These are phyloP conservation scores for Polymixis flavicincta DNA, from an alignment of 2,888 invertebrate genomes.

Conservation along the genomic window DNA sequence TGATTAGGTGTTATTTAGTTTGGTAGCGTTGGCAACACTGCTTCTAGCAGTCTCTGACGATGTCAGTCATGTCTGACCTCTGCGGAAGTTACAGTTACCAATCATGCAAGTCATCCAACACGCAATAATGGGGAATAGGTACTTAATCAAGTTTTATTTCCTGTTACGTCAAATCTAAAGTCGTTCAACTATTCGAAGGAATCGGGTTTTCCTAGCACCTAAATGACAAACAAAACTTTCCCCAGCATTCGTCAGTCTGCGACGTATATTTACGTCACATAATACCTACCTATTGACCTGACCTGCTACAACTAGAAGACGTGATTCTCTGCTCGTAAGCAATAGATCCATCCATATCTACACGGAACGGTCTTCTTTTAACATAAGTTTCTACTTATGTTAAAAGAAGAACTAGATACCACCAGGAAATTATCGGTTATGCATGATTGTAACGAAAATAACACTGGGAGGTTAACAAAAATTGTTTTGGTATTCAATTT, in stretches of 20 bases:
- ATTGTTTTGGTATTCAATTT: too few species aligned
- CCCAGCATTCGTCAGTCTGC: conserved; percentile 7
- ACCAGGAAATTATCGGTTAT: not conserved
- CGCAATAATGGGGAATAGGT: not conserved
- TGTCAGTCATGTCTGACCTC: not conserved
- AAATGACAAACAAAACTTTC: conserved; percentile 28
- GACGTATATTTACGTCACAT: conserved; percentile 6
- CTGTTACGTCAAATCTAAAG: not conserved
- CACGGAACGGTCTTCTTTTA: not conserved
- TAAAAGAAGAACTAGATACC: too few species aligned
- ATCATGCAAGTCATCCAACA: not conserved
- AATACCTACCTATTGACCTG: not conserved
- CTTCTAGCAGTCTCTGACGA: not conserved
- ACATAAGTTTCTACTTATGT: not conserved
- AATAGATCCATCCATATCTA: not conserved
- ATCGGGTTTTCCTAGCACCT: conserved; percentile 5
- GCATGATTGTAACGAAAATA: too few species aligned
- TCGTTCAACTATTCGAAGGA: conserved; percentile 2
- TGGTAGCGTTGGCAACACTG: not conserved
- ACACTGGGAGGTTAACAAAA: too few species aligned
- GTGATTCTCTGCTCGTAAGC: conserved; percentile 1
- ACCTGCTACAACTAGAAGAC: not conserved
- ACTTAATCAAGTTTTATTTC: not conserved
- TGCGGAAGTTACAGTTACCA: not conserved
- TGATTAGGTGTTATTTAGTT: not conserved